Evolutionary conservation across 2,797 vertebrate genomes (phyloP), one percentile per base, ranked within the genome.

Genomic region (Helostoma temminkii): DNA sequence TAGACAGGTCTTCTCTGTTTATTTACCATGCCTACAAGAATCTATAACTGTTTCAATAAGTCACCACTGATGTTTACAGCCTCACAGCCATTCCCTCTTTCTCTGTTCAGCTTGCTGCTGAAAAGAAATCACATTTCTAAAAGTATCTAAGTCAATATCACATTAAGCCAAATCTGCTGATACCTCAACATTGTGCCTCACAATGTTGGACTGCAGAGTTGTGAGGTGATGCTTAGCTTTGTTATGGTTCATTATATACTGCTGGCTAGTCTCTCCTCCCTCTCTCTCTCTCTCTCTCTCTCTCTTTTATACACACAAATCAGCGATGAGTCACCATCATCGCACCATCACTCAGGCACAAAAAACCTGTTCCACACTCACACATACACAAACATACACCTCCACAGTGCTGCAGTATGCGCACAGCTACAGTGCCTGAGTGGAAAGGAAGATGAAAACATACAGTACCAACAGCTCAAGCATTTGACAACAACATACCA

Each of bases 321-420:
- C 91, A 86, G 76, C 72, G 74, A 91, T 94, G 93, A 94, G 88
- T 94, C 93, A 94, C 90, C 89, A 88, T 91, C 89, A 92, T 91
- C 88, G 71, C 91, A 91, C 91, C 90, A 91, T 94, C 91, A 93
- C 90, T 89, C 83, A 85, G 85, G 85, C 88, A 86, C 87, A 88
- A 81, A 86, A 90, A 91, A 84, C 81, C 85, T 89, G 87, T 86
- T 90, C 84, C 82, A 87, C 83, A 80, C 81, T 89, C 87, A 83
- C 89, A 89, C 88, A 87, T 81, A 83, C 87, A 92, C 88, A 88
- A 82, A 87, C 84, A 91, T 87, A 92, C 91, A 92, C 91, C 91
- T 93, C 90, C 91, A 92, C 90, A 91, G 85, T 92, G 84, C 91
- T 89, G 92, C 91, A 91, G 90, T 89, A 83, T 87, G 85, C 73